Base-by-base conservation (phyloP, 2,888 invertebrate genomes). In the Drepana falcataria region DNA sequence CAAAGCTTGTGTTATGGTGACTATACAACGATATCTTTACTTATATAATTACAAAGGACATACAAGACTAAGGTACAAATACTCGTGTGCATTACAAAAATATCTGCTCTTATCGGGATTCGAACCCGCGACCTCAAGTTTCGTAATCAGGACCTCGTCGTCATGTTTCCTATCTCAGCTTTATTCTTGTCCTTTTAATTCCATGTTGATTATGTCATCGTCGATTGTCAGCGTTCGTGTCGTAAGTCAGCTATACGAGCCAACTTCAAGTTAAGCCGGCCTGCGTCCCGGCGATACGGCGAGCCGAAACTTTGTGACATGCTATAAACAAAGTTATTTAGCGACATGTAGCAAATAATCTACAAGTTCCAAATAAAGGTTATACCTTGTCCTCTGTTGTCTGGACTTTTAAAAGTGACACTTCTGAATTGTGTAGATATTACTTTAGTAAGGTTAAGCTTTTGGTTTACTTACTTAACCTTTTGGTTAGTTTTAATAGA, bases 181-280 rank as follows among this genome's bases (percentile, higher is more conserved):
- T 44, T 6, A 44, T 9, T 44, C 44, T 44, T 9, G 44, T 37
- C 3, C 44, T 44, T 44, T 7, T 44, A 9, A 6, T 44, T 9
- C 9, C 44, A 9, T 40, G 21, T 34, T 33, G 34, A 35, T 35
- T 34, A 33, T 7, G 34, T 33, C 34, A 35, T 48, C 6, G 34
- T 48, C 48, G 35, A 48, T 48, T 48, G 9, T 48, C 33, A 37
- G 37, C 33, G 48, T 44, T 44, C 44, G 44, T 44, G 44, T 9
- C 44, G 9, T 9, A 55, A 68, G 56, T 63, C 60, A 68, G 72
- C 73, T 69, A 65, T 71, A 71, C 60, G 65, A 63, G 57, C 60
- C 35, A 69, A 70, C 60, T 73, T 71, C 58, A 55, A 63, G 65
- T 54, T 58, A 57, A 64, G 62, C 53, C 48, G 57, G 57, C 57